These are phyloP conservation scores for Stigmatopora argus DNA, from an alignment of 2,113 vertebrate genomes.

Conservation along the genomic window DNA sequence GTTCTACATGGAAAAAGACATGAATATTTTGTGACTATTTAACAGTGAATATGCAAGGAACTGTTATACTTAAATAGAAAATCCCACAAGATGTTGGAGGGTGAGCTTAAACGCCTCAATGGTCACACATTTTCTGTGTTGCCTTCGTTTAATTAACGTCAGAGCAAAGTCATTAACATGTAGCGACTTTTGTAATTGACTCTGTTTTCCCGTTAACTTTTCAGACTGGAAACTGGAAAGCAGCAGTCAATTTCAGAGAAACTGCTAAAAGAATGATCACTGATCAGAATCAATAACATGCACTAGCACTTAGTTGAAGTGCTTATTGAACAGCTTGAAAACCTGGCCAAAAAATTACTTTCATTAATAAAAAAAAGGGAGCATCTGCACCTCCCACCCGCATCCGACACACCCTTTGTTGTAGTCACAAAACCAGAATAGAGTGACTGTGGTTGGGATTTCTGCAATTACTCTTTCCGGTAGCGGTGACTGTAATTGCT, in stretches of 20 bases:
- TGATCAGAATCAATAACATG: constrained; percentile 51
- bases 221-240: constrained; percentile 34
- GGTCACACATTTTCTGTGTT: not conserved
- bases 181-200: constrained; percentile 40
- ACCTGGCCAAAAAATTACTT: constrained; percentile 40
- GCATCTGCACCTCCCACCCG: not conserved
- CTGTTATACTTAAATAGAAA: not conserved
- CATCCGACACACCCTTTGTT: constrained; percentile 1
- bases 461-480: constrained; percentile 59
- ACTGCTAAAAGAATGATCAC: constrained; percentile 56
- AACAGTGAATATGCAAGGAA: not conserved
- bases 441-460: constrained; percentile 38
- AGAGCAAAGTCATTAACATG: constrained; percentile 43
- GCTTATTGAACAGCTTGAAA: constrained; percentile 50
- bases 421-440: constrained; percentile 10
- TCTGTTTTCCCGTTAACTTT: constrained; percentile 30
- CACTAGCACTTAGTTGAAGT: constrained; percentile 45
- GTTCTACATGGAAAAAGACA: too few species aligned
- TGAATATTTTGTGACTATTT: not conserved
- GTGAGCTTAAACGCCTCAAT: not conserved
- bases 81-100: not conserved
- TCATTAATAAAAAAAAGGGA: constrained; percentile 19
- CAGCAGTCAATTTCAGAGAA: constrained; percentile 48
- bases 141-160: constrained; percentile 19
- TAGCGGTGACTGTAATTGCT: constrained; percentile 55